Conservation (phyloP, 2,888 invertebrate species). For the Anoplius nigerrimus region DNA sequence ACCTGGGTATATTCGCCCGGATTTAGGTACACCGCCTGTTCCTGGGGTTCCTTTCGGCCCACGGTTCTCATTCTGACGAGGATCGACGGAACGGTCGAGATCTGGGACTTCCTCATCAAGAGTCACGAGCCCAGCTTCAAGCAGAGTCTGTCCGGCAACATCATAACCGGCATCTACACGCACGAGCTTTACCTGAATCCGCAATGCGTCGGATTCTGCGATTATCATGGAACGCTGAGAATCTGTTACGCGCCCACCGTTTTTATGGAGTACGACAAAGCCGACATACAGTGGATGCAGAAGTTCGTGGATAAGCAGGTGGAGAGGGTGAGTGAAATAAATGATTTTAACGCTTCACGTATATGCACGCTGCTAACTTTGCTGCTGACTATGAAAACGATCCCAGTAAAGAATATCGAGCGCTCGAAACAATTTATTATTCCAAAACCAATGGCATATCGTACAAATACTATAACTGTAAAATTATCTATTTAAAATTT, state of each 20-base stretch:
- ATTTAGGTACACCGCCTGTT: constrained; percentile 78
- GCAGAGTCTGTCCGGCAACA: constrained; percentile 79
- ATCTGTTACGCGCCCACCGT: constrained; percentile 79
- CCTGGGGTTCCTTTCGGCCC: constrained; percentile 87
- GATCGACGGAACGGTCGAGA: constrained; percentile 85
- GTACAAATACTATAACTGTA: no score
- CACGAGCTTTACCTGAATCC: constrained; percentile 78
- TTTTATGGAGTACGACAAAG: constrained; percentile 76
- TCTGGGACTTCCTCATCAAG: constrained; percentile 86
- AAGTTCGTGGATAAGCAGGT: constrained; percentile 63
- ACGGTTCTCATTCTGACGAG: constrained; percentile 84
- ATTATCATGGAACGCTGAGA: constrained; percentile 82
- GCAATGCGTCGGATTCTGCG: constrained; percentile 82
- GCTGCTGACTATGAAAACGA: no score
- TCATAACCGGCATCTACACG: constrained; percentile 80
- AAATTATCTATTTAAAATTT: no score
- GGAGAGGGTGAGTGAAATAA: constrained; percentile 51
- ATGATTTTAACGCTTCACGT: no score
- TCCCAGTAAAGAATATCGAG: no score
- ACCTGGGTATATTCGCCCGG: background rate
- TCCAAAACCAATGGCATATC: constrained; percentile 41
- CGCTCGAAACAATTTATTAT: constrained; percentile 14
- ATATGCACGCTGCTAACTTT: no score
- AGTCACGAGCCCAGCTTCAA: constrained; percentile 83
- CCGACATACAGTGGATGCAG: constrained; percentile 72